These are phyloP conservation scores for Zingel zingel DNA, from an alignment of 2,113 vertebrate species.

Conservation along the genomic window DNA sequence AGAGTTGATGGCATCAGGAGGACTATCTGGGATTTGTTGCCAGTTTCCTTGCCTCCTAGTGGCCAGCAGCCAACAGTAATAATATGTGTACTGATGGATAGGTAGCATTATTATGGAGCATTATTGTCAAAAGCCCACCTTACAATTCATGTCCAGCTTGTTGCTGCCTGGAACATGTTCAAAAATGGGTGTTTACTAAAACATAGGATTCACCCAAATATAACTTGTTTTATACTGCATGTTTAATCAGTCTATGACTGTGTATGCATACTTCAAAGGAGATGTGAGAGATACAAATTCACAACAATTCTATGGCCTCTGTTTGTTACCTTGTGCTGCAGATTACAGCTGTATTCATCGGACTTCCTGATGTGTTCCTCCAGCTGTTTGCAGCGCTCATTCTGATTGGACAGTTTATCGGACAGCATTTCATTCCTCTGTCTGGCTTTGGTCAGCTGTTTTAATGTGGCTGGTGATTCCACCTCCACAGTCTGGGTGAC, in stretches of 20 bases:
- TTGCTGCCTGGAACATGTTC: background rate
- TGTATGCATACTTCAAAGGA: background rate
- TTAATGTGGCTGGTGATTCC: constrained; percentile 80
- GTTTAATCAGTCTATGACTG: background rate
- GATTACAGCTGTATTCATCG: constrained; percentile 81
- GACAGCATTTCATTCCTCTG: constrained; percentile 81
- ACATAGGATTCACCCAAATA: background rate
- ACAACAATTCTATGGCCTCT: rapidly evolving
- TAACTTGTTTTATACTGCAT: background rate
- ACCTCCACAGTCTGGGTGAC: constrained; percentile 85
- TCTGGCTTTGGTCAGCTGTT: constrained; percentile 81
- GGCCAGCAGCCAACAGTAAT: constrained; percentile 11
- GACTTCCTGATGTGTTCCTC: constrained; percentile 85
- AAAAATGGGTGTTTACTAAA: constrained; percentile 7
- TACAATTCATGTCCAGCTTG: background rate
- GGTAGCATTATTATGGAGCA: background rate
- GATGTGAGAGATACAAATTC: background rate
- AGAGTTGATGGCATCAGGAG: background rate
- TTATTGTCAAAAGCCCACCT: background rate
- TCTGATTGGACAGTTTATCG: constrained; percentile 81
- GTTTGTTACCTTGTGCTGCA: constrained; percentile 85
- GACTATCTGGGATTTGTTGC: background rate
- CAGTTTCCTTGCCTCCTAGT: background rate
- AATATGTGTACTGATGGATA: background rate
- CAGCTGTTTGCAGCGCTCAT: constrained; percentile 82